A percentile compares a stretch with the other conserved stretches of the same genome.
Conservation (phyloP, 2,888 invertebrate species). For the Lathronympha strigana region DNA sequence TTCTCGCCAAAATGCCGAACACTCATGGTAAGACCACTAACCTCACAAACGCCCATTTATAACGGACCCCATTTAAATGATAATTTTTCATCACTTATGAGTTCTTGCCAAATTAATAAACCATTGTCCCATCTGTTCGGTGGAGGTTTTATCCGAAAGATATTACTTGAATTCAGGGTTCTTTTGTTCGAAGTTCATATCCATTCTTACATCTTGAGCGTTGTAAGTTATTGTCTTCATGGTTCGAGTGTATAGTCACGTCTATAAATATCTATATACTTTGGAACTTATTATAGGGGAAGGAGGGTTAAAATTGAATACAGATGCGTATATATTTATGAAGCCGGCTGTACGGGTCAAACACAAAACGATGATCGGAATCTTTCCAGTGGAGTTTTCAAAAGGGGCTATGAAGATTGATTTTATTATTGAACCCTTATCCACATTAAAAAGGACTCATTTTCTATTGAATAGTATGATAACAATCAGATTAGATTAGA, state of each 20-base stretch:
- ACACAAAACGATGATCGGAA: too few relatives aligned
- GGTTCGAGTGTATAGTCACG: not conserved
- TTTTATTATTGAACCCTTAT: too few relatives aligned
- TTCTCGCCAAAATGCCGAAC: not conserved
- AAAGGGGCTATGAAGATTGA: too few relatives aligned
- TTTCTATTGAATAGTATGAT: too few relatives aligned
- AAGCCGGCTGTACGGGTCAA: too few relatives aligned
- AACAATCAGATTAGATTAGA: too few relatives aligned
- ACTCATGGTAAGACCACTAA: not conserved
- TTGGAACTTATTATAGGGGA: too few relatives aligned
- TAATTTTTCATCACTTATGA: slow-evolving; percentile 47
- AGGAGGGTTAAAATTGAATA: too few relatives aligned
- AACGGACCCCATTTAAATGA: slow-evolving; percentile 49
- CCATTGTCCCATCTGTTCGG: slow-evolving; percentile 37
- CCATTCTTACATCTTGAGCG: slow-evolving; percentile 13
- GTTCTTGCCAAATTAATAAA: slow-evolving; percentile 44
- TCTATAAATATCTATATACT: too few relatives aligned
- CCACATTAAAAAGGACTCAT: too few relatives aligned
- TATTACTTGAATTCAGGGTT: slow-evolving; percentile 24
- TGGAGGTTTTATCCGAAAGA: slow-evolving; percentile 27
- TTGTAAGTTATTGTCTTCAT: slow-evolving; percentile 27
- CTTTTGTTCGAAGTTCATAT: slow-evolving; percentile 29
- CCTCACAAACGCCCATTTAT: slow-evolving; percentile 28
- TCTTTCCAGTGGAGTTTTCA: too few relatives aligned
- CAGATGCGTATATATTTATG: too few relatives aligned